These are phyloP conservation scores for Onychomys arenicola DNA, from an alignment of 2,797 vertebrate genomes.

Conservation along the genomic window DNA sequence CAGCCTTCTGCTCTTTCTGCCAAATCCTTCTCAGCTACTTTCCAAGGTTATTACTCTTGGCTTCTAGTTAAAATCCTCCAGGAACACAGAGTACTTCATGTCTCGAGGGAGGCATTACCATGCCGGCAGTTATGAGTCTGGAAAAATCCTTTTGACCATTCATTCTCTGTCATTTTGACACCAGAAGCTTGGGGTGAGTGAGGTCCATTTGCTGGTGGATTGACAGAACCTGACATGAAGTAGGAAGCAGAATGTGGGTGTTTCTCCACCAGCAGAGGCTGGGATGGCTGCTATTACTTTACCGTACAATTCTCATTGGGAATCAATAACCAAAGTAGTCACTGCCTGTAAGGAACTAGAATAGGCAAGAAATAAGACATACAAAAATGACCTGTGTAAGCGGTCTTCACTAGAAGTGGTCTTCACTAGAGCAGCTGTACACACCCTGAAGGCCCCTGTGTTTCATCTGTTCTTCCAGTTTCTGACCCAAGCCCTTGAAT, in stretches of 20 bases:
- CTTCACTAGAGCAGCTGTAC: background rate
- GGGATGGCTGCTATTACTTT: background rate
- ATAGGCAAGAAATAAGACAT: background rate
- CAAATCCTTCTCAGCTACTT: background rate
- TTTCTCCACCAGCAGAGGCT: background rate
- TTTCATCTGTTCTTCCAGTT: background rate
- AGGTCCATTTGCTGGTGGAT: background rate
- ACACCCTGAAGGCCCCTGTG: background rate
- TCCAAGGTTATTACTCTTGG: background rate
- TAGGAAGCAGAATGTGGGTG: background rate
- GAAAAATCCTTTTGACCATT: background rate
- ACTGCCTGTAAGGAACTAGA: background rate
- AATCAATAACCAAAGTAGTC: background rate
- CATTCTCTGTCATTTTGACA: background rate
- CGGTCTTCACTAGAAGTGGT: background rate
- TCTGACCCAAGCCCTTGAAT: background rate
- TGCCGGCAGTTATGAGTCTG: background rate
- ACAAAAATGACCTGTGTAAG: background rate
- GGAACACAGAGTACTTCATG: background rate
- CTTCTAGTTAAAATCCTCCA: background rate
- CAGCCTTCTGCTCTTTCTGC: background rate
- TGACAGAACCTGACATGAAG: rapidly evolving
- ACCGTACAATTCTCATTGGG: background rate
- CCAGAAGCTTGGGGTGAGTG: background rate
- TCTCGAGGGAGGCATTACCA: background rate